Base-by-base conservation (phyloP, 2,888 invertebrate species). In the Himalopsyche kuldschensis region DNA sequence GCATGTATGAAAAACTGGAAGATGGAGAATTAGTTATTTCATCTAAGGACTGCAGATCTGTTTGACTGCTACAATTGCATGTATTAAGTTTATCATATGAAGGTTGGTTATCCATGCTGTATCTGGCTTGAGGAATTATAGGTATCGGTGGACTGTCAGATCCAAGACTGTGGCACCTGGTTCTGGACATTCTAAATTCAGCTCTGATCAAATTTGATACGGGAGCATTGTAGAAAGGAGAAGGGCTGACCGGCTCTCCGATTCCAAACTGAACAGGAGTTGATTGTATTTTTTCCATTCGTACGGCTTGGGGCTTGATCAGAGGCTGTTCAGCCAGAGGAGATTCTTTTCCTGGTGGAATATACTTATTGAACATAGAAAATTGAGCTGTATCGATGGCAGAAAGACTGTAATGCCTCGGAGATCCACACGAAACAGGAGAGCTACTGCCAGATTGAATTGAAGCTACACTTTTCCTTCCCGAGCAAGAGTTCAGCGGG, bases 31-130 rank as follows among this genome's bases (percentile, higher is more conserved):
- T 90, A 89, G 90, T 90, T n/a, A 89, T 89, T 87, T 92, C 92
- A 75, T 95, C 95, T 82, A 94, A 89, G 0, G 94, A 95, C 86
- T 93, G 93, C 77, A 94, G 89, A 87, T 95, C 95, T 15, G 94
- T 95, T 89, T 95, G 95, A 88, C 95, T 95, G 86, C 95, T 94
- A 88, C 95, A 95, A 86, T 94, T 94, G 87, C 95, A 94, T 87
- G 94, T 94, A 81, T 90, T 90, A 86, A 89, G 89, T 87, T 91
- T 89, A 87, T 87, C 31, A 83, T 87, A 84, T 87, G 89, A 90
- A 87, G 89, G 91, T 85, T 92, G 92, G 86, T 94, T 90, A 17
- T 95, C 95, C 78, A 95, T 90, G 88, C 94, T 94, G 87, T 93
- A 90, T 87, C 94, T 91, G 2, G 94, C 93, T 75, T 80, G 75